These are phyloP conservation scores for Portunus trituberculatus DNA, from an alignment of 1,140 invertebrate species.

Conservation along the genomic window DNA sequence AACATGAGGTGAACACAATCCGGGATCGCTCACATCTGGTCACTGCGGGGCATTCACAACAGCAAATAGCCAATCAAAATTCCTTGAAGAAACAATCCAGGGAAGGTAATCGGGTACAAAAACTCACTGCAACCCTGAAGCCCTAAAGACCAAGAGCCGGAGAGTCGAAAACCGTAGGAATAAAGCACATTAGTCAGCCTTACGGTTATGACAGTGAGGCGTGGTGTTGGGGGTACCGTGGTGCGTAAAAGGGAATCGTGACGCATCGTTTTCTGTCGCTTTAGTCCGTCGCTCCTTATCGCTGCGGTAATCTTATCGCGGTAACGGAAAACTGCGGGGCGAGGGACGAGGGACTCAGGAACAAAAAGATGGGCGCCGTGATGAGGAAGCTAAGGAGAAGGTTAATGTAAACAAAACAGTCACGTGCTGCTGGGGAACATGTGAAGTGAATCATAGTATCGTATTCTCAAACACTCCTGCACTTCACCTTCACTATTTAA, in stretches of 20 bases:
- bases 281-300: conserved; percentile 59
- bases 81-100: conserved; percentile 52
- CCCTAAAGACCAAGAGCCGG: background rate
- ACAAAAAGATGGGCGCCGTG: background rate
- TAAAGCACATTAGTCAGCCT: background rate
- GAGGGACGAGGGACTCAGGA: conserved; percentile 47
- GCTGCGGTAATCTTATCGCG: conserved; percentile 68
- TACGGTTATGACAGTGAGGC: background rate
- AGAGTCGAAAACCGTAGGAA: background rate
- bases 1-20: background rate
- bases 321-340: conserved; percentile 62
- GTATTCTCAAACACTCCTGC: too few relatives aligned
- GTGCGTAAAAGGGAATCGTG: conserved; percentile 53
- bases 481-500: too few relatives aligned
- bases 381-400: background rate
- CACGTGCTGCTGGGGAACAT: background rate
- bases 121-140: background rate
- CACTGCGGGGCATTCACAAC: conserved; percentile 44
- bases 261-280: conserved; percentile 70
- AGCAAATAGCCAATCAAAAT: conserved; percentile 66
- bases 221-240: background rate
- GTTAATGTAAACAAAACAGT: conserved; percentile 63
- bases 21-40: background rate
- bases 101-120: background rate
- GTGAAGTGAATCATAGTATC: too few relatives aligned